phyloP scores from a whole-genome alignment of 2,888 invertebrate genomes.

The Sceliomorpha sp. region DNA sequence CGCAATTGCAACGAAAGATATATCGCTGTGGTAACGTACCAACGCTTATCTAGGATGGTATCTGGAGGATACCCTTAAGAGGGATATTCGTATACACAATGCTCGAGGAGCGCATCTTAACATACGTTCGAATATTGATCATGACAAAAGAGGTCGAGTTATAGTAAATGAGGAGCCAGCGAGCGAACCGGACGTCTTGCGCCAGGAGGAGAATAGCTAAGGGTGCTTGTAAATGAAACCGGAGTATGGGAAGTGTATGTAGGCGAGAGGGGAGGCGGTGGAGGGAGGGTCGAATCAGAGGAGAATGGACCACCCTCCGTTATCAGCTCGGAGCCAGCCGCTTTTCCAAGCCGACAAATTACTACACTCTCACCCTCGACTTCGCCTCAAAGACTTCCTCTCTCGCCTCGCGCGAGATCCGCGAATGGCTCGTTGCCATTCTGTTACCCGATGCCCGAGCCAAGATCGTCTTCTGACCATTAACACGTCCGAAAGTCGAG shows the following conservation, averaged over 20 bases:
- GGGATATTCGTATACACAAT: constrained; percentile 43
- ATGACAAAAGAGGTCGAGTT: constrained; percentile 35
- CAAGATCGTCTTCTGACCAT: constrained; percentile 55
- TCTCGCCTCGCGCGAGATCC: constrained; percentile 37
- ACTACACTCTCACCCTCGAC: constrained; percentile 72
- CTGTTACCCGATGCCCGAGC: constrained; percentile 45
- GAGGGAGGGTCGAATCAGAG: constrained; percentile 66
- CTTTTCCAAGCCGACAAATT: constrained; percentile 78
- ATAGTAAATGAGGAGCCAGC: constrained; percentile 37
- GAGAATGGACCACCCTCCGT: constrained; percentile 78
- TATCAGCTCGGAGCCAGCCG: constrained; percentile 77
- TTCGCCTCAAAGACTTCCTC: constrained; percentile 65
- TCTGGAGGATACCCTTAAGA: too few species aligned
- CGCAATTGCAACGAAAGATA: too few species aligned
- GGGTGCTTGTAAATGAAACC: constrained; percentile 54
- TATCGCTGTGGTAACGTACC: too few species aligned
- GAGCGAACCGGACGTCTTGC: constrained; percentile 63
- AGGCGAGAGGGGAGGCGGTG: constrained; percentile 23
- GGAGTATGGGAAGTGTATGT: constrained; percentile 54
- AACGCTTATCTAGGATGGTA: too few species aligned
- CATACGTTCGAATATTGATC: constrained; percentile 11
- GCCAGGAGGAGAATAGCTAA: constrained; percentile 61
- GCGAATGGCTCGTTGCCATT: constrained; percentile 56
- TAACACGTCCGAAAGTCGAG: constrained; percentile 55
- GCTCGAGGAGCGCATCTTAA: constrained; percentile 6